A percentile compares a stretch with the other conserved stretches of the same genome.
Conservation (phyloP, 1,140 invertebrate genomes). For the Periplaneta americana region DNA sequence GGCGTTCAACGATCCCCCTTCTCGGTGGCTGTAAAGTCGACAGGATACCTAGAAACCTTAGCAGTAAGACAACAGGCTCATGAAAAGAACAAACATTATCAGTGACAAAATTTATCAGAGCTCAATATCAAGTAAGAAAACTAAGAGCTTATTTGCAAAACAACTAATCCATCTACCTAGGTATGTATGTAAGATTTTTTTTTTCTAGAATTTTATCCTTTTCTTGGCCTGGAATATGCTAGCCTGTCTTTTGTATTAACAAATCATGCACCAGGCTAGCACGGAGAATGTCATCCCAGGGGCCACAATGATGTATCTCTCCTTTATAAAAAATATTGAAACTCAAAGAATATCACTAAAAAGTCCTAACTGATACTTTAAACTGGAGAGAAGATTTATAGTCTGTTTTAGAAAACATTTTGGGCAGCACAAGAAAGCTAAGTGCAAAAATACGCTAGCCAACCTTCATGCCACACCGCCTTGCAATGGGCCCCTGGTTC, state of each 20-base stretch:
- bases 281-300: conserved; percentile 17
- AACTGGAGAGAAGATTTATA: not conserved
- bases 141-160: conserved; percentile 7
- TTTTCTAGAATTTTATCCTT: conserved; percentile 24
- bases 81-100: conserved; percentile 26
- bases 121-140: conserved; percentile 5
- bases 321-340: not conserved
- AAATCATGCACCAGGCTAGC: conserved; percentile 18
- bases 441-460: not conserved
- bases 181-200: not conserved
- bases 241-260: conserved; percentile 14
- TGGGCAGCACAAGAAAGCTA: not conserved
- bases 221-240: conserved; percentile 26
- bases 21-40: conserved; percentile 18
- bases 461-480: not conserved
- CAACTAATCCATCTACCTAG: not conserved
- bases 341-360: not conserved
- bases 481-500: conserved; percentile 12
- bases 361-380: not conserved
- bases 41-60: conserved; percentile 28
- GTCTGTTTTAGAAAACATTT: not conserved
- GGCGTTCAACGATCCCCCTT: conserved; percentile 14
- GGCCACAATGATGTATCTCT: conserved; percentile 10
- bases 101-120: conserved; percentile 17
- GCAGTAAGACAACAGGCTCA: conserved; percentile 26